phyloP scores from a whole-genome alignment of 2,113 vertebrate genomes.

The Prietella phreatophila region DNA sequence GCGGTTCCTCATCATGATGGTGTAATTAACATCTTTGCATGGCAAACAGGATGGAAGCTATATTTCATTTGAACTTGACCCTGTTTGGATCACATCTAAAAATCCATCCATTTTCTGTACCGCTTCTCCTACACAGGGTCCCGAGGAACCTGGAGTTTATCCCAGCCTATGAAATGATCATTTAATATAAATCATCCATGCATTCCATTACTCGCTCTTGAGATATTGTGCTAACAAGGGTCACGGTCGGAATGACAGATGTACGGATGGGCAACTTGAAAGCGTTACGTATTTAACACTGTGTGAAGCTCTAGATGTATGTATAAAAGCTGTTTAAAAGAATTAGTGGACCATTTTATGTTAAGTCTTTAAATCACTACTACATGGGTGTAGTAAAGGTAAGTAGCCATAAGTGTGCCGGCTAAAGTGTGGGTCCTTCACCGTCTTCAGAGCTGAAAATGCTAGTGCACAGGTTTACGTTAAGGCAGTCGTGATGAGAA shows the following conservation, averaged over 20 bases:
- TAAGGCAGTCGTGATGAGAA: slow-evolving; percentile 12
- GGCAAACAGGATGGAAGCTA: neutral
- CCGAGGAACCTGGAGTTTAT: too few species aligned
- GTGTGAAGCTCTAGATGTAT: neutral
- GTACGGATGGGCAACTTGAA: neutral
- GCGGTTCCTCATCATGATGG: neutral
- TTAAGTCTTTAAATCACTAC: neutral
- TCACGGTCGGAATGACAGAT: neutral
- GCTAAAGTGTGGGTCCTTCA: slow-evolving; percentile 35
- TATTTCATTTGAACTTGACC: neutral
- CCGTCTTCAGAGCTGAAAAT: slow-evolving; percentile 42
- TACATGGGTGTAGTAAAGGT: neutral
- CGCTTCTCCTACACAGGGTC: too few species aligned
- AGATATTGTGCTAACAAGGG: neutral
- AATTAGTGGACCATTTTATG: neutral
- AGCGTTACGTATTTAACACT: neutral
- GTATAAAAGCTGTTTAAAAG: neutral
- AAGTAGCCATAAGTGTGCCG: slow-evolving; percentile 30
- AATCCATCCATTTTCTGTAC: too few species aligned
- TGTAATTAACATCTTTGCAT: neutral
- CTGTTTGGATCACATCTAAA: neutral
- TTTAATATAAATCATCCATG: too few species aligned
- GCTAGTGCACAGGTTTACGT: slow-evolving; percentile 26
- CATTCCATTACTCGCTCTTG: neutral
- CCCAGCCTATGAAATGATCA: too few species aligned